Conservation (phyloP, 2,888 invertebrate genomes). For the Nemurella pictetii region DNA sequence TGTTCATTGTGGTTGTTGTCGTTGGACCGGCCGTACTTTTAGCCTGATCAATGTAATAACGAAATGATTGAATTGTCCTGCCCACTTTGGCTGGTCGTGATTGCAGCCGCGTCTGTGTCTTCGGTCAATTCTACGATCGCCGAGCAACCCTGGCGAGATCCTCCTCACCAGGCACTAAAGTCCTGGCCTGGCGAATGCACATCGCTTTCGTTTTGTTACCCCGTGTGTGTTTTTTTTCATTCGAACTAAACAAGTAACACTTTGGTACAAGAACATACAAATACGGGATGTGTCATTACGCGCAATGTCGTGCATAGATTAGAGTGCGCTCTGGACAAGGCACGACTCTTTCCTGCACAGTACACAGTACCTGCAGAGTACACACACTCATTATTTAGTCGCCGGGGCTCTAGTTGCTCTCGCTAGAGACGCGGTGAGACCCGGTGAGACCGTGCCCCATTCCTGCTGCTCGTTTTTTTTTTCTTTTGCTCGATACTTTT, state of each 20-base stretch:
- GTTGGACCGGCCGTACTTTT: background rate
- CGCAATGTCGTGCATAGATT: background rate
- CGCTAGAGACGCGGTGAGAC: too few species aligned
- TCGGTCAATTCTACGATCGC: background rate
- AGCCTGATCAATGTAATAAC: background rate
- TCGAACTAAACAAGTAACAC: background rate
- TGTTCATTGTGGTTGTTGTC: background rate
- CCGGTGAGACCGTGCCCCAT: background rate
- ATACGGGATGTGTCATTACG: background rate
- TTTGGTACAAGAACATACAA: background rate
- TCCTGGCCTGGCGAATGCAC: too few species aligned
- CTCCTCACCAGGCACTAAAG: too few species aligned
- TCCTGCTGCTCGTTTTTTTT: background rate
- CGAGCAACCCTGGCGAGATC: background rate
- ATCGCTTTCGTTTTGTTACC: background rate
- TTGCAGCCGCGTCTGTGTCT: background rate
- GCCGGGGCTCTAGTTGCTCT: background rate
- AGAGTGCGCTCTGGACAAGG: background rate
- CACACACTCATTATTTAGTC: background rate
- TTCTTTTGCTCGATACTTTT: background rate
- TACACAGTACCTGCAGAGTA: too few species aligned
- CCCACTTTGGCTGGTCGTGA: background rate
- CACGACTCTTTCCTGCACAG: background rate
- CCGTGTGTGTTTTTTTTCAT: background rate
- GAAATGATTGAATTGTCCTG: background rate